These are phyloP conservation scores for Molothrus aeneus DNA, from an alignment of 2,797 vertebrate species.

Conservation along the genomic window DNA sequence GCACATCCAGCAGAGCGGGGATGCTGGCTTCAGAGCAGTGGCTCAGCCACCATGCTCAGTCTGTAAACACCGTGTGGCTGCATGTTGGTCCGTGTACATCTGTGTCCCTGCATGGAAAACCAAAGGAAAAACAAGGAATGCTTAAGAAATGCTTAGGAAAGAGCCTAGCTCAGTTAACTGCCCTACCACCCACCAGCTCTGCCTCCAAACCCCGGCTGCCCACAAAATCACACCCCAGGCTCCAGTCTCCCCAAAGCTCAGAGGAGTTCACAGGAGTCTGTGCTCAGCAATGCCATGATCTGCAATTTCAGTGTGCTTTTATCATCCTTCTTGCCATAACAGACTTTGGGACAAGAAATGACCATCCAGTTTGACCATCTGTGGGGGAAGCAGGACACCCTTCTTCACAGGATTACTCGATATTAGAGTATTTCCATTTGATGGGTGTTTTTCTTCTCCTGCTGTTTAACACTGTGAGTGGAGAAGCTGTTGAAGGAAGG, in stretches of 20 bases:
- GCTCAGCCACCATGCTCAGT: rapidly evolving
- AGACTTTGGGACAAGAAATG: not conserved
- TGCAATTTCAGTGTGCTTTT: not conserved
- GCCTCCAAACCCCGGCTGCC: not conserved
- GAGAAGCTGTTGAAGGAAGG: not conserved
- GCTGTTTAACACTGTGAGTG: not conserved
- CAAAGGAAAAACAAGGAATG: not conserved
- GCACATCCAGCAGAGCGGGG: not conserved
- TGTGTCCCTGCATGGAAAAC: not conserved
- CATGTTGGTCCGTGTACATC: not conserved
- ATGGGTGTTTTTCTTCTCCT: not conserved
- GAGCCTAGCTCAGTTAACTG: not conserved
- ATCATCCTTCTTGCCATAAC: not conserved
- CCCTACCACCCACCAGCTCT: not conserved
- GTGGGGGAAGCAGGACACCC: not conserved
- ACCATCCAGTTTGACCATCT: not conserved
- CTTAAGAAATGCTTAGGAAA: not conserved
- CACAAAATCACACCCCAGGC: not conserved
- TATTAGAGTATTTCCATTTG: not conserved
- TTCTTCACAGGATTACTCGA: not conserved
- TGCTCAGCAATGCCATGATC: not conserved
- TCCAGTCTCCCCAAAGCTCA: not conserved
- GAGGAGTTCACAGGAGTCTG: not conserved
- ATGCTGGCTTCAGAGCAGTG: rapidly evolving
- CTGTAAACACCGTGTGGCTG: not conserved